Evolutionary conservation across 2,797 vertebrate genomes (phyloP), one percentile per base, ranked within the genome.

Genomic region (Allochrocebus solatus): DNA sequence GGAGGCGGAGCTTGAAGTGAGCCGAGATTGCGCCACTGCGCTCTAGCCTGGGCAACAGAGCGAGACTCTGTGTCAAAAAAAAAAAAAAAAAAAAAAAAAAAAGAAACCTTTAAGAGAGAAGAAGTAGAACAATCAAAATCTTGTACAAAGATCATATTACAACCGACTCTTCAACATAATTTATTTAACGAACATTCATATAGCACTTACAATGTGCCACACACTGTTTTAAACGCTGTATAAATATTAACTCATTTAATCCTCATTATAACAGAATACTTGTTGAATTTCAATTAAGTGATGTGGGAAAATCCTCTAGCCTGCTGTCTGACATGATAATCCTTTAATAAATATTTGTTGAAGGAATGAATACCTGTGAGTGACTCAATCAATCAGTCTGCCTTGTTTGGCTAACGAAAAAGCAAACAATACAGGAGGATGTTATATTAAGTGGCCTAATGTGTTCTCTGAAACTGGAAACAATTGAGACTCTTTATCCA

Each of bases 241-340:
- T 46, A 97, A 97, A 98, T 97, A 97, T 95, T 97, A 96, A 85
- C 74, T 93, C 39, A 87, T 59, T 96, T 96, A 97, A 97, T 97
- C 88, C 64, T 96, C 90, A 93, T 98, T 96, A 93, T 91, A 96
- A 76, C 53, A 96, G 61, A 91, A 82, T 96, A 81, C 78, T 96
- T 94, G 74, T 80, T 83, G 95, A 97, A 98, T 97, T 97, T 98
- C 96, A 97, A 95, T 97, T 93, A 97, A 91, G 59, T 76, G 43
- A 84, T 78, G 16, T n/a, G 85, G 79, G 70, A 89, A 94, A 92
- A 93, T 94, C 55, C 74, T 91, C 48, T 87, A 57, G 85, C 74
- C 81, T 50, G 80, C 75, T 91, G 43, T 93, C 83, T 95, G 88
- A 96, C 78, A 96, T 84, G 57, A 79, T 93, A 97, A 98, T 94